Percentiles rank a stretch among this genome's conserved stretches.
phyloP scores from a whole-genome alignment of 2,113 vertebrate genomes.

The Oncorhynchus mykiss region DNA sequence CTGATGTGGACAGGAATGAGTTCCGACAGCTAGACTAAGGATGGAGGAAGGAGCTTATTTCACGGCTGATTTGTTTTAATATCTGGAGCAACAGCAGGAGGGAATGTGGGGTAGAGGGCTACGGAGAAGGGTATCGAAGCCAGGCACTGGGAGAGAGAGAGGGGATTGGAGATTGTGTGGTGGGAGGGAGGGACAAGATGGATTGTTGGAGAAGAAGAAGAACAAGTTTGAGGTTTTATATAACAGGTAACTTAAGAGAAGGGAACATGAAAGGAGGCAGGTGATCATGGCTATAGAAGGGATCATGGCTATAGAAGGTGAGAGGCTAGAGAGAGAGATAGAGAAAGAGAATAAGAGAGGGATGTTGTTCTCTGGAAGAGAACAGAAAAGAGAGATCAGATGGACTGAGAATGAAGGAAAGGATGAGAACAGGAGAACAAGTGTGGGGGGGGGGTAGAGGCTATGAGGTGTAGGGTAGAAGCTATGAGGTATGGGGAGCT shows the following conservation, averaged over 20 bases:
- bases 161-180: not conserved
- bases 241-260: not conserved
- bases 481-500: not conserved
- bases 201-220: not conserved
- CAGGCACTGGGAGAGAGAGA: slow-evolving; percentile 15
- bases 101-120: slow-evolving; percentile 32
- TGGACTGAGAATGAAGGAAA: too few species aligned
- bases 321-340: not conserved
- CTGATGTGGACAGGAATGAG: slow-evolving; percentile 56
- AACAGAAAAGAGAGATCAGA: too few species aligned
- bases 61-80: slow-evolving; percentile 78
- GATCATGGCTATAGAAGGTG: slow-evolving; percentile 4
- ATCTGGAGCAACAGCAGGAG: slow-evolving; percentile 64
- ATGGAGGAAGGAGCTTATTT: slow-evolving; percentile 76
- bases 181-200: not conserved
- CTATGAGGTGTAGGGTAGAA: too few species aligned
- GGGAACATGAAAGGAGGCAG: not conserved
- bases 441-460: too few species aligned
- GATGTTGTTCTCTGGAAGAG: not conserved
- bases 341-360: not conserved
- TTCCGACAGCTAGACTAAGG: slow-evolving; percentile 66
- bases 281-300: not conserved
- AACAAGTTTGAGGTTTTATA: not conserved
- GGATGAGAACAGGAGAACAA: too few species aligned
- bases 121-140: slow-evolving; percentile 15